These are phyloP conservation scores for Helicorthomorpha holstii DNA, from an alignment of 1,140 invertebrate genomes.

Conservation along the genomic window DNA sequence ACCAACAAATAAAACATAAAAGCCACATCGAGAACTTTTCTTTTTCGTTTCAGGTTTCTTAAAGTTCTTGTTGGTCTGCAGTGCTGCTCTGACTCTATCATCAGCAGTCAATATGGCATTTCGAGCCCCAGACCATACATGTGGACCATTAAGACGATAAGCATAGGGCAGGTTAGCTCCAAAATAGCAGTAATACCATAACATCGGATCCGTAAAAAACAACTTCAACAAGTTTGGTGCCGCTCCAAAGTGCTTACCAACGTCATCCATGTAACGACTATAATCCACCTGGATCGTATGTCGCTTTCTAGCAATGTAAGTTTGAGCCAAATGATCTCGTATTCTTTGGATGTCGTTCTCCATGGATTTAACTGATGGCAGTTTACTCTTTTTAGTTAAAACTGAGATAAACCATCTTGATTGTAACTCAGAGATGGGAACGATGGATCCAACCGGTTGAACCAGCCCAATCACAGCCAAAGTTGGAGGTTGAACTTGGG, in stretches of 20 bases:
- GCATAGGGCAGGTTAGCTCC: conserved; percentile 9
- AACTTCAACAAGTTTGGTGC: conserved; percentile 12
- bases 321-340: not conserved
- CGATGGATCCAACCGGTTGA: conserved; percentile 32
- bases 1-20: no score
- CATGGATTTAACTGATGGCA: not conserved
- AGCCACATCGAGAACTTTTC: no score
- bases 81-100: conserved; percentile 8
- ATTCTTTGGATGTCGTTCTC: not conserved
- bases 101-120: conserved; percentile 11
- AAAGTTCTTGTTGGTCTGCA: no score
- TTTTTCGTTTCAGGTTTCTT: no score
- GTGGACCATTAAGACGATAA: conserved; percentile 11
- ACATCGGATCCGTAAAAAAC: conserved; percentile 11
- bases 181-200: conserved; percentile 4
- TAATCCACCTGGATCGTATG: conserved; percentile 14
- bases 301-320: not conserved
- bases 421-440: conserved; percentile 34
- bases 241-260: conserved; percentile 6
- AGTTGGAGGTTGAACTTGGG: conserved; percentile 20
- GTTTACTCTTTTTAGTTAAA: conserved; percentile 7
- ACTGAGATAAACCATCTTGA: conserved; percentile 23
- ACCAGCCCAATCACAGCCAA: conserved; percentile 33
- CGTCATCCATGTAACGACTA: conserved; percentile 11
- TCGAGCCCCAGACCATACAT: conserved; percentile 13